Evolutionary conservation across 1,140 invertebrate genomes (phyloP), one percentile per base, ranked within the genome.

Genomic region (Anadara kagoshimensis): DNA sequence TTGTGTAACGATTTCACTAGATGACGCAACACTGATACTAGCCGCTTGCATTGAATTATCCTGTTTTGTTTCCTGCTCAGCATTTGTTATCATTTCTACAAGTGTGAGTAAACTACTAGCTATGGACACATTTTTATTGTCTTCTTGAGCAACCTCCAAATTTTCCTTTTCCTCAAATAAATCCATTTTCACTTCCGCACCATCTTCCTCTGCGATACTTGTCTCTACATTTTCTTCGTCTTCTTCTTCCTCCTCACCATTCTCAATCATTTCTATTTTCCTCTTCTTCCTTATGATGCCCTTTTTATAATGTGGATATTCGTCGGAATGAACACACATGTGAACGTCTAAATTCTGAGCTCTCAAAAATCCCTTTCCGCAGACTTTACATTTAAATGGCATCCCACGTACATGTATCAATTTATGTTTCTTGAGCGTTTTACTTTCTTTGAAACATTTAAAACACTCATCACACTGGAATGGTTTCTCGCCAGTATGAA

Each of bases 401-500:
- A 95, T 95, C 86, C 96, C 95, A 0, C 95, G 95, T 7, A 94
- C 95, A 78, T 92, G 94, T 80, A 96, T 73, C 10, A 73, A 44
- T 43, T 69, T 74, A 44, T 82, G 81, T 26, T 76, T 99, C 90
- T 99, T 99, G 63, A 99, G 91, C 18, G 70, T 64, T 45, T 68
- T 70, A 20, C 54, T 70, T 24, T 76, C 62, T 53, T 69, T 76
- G 63, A 79, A 79, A 16, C 62, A 58, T 29, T 73, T 75, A 36
- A 94, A 94, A 83, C 97, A 98, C 0, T 93, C 93, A 68, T 93
- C 91, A 84, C 97, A 98, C 83, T 97, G 94, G 90, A 97, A 97
- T 0, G 97, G 97, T 86, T 98, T 98, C 78, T 97, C 96, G 82
- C 98, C 96, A 0, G 96, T 98, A 62, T 98, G 97, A 0, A 66